Conservation (phyloP, 2,888 invertebrate genomes). For the Idaea biselata region DNA sequence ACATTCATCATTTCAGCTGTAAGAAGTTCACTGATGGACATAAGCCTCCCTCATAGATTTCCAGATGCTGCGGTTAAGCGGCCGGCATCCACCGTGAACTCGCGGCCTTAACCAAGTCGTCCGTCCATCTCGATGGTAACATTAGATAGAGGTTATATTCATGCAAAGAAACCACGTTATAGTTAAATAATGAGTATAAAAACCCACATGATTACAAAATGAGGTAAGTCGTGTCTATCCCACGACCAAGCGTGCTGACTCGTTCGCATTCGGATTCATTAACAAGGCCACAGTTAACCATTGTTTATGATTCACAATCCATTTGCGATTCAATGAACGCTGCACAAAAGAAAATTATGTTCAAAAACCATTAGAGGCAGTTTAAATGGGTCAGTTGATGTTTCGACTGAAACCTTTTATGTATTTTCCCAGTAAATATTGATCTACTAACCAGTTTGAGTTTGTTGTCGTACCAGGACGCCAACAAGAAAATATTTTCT, state of each 20-base stretch:
- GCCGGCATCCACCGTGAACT: too few species aligned
- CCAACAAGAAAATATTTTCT: constrained; percentile 37
- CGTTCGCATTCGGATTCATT: constrained; percentile 60
- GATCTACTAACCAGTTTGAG: constrained; percentile 34
- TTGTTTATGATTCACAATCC: constrained; percentile 56
- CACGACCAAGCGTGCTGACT: constrained; percentile 47
- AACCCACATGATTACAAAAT: constrained; percentile 30
- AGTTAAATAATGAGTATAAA: constrained; percentile 33
- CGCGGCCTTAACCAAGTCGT: too few species aligned
- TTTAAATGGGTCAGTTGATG: constrained; percentile 20
- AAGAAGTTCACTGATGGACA: too few species aligned
- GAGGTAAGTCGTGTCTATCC: constrained; percentile 46
- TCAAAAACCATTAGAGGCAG: constrained; percentile 20
- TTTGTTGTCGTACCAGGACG: constrained; percentile 34
- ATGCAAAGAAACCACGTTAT: constrained; percentile 23
- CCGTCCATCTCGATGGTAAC: too few species aligned
- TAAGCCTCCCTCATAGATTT: too few species aligned
- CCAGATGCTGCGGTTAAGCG: too few species aligned
- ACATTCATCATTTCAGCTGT: too few species aligned
- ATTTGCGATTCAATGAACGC: constrained; percentile 38
- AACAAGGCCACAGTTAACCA: constrained; percentile 62
- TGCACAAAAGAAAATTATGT: constrained; percentile 21
- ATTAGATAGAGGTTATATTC: too few species aligned
- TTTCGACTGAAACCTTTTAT: constrained; percentile 22
- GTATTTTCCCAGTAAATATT: constrained; percentile 33